A percentile compares a stretch with the other conserved stretches of the same genome.
Conservation (phyloP, 37 sponge, comb jelly and placozoan species). For the Oscarella lobularis region DNA sequence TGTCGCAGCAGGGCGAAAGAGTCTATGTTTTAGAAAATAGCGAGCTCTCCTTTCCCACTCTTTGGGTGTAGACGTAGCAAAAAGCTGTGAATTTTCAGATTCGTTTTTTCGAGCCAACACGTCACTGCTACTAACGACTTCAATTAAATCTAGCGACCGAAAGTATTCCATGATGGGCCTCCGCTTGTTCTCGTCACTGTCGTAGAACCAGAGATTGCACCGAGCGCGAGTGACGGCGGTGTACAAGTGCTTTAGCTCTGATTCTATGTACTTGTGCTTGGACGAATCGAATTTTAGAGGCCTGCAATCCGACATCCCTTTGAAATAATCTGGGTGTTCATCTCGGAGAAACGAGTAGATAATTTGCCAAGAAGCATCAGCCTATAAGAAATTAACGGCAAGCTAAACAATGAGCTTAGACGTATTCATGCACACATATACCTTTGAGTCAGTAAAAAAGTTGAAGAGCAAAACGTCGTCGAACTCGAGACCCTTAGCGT, state of each 20-base stretch:
- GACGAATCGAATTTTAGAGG: conserved; percentile 32
- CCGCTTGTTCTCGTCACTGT: conserved; percentile 14
- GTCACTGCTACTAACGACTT: background rate
- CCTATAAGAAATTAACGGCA: background rate
- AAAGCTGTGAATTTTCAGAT: background rate
- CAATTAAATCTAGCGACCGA: too few species aligned
- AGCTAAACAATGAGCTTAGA: too few species aligned
- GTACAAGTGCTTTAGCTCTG: conserved; percentile 71
- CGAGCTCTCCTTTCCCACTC: background rate
- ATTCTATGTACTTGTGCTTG: conserved; percentile 33
- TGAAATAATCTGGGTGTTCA: background rate
- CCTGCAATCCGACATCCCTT: conserved; percentile 6
- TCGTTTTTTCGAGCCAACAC: background rate
- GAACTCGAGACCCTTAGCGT: conserved; percentile 24
- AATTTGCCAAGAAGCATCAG: conserved; percentile 44
- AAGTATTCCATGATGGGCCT: conserved; percentile 37
- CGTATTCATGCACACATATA: too few species aligned
- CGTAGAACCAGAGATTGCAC: conserved; percentile 67
- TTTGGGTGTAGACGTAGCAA: background rate
- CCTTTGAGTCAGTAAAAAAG: conserved; percentile 19
- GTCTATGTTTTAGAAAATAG: background rate
- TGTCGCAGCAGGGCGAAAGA: conserved; percentile 3
- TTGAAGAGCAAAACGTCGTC: conserved; percentile 19
- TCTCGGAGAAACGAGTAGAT: conserved; percentile 1
- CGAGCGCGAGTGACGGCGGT: conserved; percentile 67